Percentiles rank a stretch among this genome's conserved stretches.
Evolutionary conservation across 2,797 vertebrate genomes (phyloP).

Genomic region (Falco biarmicus): DNA sequence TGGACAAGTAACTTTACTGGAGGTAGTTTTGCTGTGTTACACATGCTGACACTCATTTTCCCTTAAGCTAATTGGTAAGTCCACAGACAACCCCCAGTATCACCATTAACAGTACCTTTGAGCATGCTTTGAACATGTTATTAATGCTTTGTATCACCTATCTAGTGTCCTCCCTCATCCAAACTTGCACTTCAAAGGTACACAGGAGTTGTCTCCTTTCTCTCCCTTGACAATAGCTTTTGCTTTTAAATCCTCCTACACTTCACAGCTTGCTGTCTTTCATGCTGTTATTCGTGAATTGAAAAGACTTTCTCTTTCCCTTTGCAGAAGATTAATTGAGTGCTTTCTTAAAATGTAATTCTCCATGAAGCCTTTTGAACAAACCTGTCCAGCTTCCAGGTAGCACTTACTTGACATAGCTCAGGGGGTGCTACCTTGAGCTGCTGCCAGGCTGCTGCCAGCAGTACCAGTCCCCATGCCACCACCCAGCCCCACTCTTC

Average conservation of each 20-base stretch:
- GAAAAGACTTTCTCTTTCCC: not conserved
- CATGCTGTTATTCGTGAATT: fast-evolving
- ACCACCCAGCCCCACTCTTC: not conserved
- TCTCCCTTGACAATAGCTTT: not conserved
- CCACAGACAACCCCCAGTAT: not conserved
- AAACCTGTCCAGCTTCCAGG: not conserved
- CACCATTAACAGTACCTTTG: not conserved
- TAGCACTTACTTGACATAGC: fast-evolving
- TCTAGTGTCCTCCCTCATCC: not conserved
- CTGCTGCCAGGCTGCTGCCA: not conserved
- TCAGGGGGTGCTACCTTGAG: not conserved
- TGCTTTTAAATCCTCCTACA: not conserved
- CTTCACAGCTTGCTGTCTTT: not conserved
- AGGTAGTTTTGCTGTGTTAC: not conserved
- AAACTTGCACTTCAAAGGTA: not conserved
- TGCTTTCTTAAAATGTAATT: not conserved
- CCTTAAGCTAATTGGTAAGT: not conserved
- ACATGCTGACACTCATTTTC: not conserved
- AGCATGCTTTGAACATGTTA: not conserved
- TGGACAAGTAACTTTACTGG: not conserved
- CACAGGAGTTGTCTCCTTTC: not conserved
- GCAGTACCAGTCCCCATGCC: not conserved
- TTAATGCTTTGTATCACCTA: not conserved
- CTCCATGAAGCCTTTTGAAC: not conserved
- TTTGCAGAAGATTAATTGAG: not conserved